Evolutionary conservation across 1,140 invertebrate genomes (phyloP).

Genomic region (Dermatophagoides farinae): DNA sequence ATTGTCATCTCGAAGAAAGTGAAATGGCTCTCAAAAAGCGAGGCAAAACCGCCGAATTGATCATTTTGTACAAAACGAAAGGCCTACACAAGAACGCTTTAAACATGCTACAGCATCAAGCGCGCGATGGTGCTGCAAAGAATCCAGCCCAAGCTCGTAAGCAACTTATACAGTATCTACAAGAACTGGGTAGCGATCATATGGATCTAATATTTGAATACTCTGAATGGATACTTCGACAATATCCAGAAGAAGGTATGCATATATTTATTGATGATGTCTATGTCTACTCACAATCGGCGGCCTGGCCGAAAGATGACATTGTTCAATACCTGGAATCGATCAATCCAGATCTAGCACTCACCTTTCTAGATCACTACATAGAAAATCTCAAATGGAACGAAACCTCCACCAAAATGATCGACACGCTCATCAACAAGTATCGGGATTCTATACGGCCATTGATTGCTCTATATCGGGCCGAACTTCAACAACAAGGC

Average conservation of each 20-base stretch:
- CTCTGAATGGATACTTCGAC: slow-evolving; percentile 70
- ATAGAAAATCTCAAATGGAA: slow-evolving; percentile 53
- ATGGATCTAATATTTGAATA: slow-evolving; percentile 83
- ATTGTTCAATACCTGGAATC: slow-evolving; percentile 69
- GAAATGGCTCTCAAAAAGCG: slow-evolving; percentile 66
- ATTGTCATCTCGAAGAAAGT: slow-evolving; percentile 81
- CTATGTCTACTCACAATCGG: slow-evolving; percentile 48
- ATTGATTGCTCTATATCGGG: slow-evolving; percentile 16
- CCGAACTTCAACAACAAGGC: not conserved
- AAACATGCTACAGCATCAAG: slow-evolving; percentile 60
- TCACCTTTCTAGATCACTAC: slow-evolving; percentile 83
- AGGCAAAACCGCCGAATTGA: slow-evolving; percentile 74
- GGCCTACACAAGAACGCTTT: slow-evolving; percentile 75
- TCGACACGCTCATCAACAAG: slow-evolving; percentile 69
- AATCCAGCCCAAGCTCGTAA: slow-evolving; percentile 49
- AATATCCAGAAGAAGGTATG: slow-evolving; percentile 67
- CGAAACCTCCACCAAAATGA: slow-evolving; percentile 62
- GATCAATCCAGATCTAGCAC: slow-evolving; percentile 54
- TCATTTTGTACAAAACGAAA: slow-evolving; percentile 86
- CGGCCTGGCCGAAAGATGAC: slow-evolving; percentile 52
- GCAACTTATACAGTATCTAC: slow-evolving; percentile 71
- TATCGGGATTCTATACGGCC: slow-evolving; percentile 43
- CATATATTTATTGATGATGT: slow-evolving; percentile 84
- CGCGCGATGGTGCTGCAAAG: slow-evolving; percentile 38
- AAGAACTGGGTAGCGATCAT: slow-evolving; percentile 64